Evolutionary conservation across 2,888 invertebrate species (phyloP).

Genomic region (Rhopalosiphum nymphaeae): DNA sequence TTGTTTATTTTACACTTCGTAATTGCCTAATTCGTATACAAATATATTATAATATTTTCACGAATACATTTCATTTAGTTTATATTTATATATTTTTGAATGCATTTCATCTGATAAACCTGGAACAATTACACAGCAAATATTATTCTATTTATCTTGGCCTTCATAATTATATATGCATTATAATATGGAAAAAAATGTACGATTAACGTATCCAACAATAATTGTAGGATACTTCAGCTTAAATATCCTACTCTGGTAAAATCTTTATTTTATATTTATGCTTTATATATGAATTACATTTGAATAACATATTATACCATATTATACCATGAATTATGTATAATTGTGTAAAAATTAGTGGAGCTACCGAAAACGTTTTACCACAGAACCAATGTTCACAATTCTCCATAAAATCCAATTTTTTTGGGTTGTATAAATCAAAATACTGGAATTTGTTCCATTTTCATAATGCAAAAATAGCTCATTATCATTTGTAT

Average conservation of each 20-base stretch:
- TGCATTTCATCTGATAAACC: not conserved
- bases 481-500: too few species aligned
- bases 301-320: too few species aligned
- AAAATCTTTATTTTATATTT: not conserved
- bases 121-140: not conserved
- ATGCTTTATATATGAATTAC: too few species aligned
- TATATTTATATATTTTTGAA: not conserved
- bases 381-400: too few species aligned
- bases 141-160: conserved; percentile 3
- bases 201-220: not conserved
- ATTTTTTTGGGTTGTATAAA: too few species aligned
- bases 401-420: too few species aligned
- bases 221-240: too few species aligned
- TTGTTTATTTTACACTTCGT: not conserved
- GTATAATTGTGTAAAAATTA: too few species aligned
- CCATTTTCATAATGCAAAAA: too few species aligned
- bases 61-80: not conserved
- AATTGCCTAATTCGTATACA: not conserved
- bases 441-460: too few species aligned
- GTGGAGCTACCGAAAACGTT: too few species aligned
- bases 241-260: not conserved
- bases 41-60: not conserved
- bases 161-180: not conserved
- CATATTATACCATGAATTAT: too few species aligned
- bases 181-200: not conserved